phyloP scores from a whole-genome alignment of 2,888 invertebrate species.

The Strigamia maritima region DNA sequence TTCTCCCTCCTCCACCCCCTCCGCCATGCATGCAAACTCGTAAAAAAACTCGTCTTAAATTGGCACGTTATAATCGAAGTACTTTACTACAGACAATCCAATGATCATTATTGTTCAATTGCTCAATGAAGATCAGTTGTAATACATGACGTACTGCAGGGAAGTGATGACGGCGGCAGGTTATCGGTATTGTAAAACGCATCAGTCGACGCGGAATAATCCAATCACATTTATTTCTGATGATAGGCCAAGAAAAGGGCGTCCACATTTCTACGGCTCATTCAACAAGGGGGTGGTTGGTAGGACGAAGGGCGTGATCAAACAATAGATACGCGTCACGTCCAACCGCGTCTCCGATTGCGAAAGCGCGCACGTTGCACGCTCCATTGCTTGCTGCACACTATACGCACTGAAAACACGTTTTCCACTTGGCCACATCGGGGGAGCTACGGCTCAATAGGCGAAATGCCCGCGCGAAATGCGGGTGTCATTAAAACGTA shows the following conservation, averaged over 20 bases:
- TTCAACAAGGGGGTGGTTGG: not conserved
- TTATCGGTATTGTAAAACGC: not conserved
- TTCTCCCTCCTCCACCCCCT: not conserved
- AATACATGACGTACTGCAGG: not conserved
- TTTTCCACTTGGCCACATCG: constrained; percentile 20
- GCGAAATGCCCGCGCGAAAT: not conserved
- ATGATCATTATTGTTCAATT: too few species aligned
- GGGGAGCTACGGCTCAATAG: not conserved
- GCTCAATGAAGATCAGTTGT: too few species aligned
- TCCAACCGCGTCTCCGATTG: constrained; percentile 23
- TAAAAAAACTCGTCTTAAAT: not conserved
- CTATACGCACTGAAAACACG: not conserved
- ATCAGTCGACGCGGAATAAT: constrained; percentile 1
- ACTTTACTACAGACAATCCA: too few species aligned
- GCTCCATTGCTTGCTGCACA: not conserved
- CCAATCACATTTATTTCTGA: constrained; percentile 23
- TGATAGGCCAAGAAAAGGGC: constrained; percentile 19
- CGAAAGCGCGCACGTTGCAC: constrained; percentile 13
- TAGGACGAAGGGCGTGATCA: not conserved
- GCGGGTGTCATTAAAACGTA: constrained; percentile 12
- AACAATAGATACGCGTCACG: constrained; percentile 13
- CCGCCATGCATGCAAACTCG: not conserved
- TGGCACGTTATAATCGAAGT: too few species aligned
- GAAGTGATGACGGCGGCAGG: not conserved
- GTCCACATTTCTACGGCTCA: constrained; percentile 16